phyloP scores from a whole-genome alignment of 1,140 invertebrate species.

The Drosophila orena region DNA sequence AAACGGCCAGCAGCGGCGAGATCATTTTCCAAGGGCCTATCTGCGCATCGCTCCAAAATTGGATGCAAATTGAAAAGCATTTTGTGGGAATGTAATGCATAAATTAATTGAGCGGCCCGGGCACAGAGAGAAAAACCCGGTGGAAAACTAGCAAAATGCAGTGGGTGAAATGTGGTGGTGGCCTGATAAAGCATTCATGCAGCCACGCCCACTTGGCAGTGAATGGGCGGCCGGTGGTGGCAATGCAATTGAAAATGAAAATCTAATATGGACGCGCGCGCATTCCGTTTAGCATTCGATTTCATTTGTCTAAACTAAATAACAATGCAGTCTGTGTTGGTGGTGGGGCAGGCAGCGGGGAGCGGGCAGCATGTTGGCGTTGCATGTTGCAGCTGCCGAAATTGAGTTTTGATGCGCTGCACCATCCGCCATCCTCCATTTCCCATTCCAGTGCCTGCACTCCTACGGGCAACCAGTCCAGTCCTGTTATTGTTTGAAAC shows the following conservation, averaged over 20 bases:
- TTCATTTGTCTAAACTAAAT: constrained; percentile 78
- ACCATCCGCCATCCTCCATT: not conserved
- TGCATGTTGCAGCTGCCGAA: constrained; percentile 26
- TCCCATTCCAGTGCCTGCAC: not conserved
- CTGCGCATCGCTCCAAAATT: constrained; percentile 47
- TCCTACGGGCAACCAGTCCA: constrained; percentile 3
- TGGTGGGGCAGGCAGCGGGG: not conserved
- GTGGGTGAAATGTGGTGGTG: constrained; percentile 1
- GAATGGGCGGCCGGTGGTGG: not conserved
- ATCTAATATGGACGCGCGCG: constrained; percentile 54
- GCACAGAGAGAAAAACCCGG: constrained; percentile 25
- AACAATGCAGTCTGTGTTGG: constrained; percentile 57
- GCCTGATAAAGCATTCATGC: constrained; percentile 41
- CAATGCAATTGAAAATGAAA: constrained; percentile 67
- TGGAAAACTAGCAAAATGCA: constrained; percentile 1
- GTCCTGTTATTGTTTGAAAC: constrained; percentile 43
- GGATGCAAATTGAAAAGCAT: constrained; percentile 62
- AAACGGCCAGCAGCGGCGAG: constrained; percentile 18
- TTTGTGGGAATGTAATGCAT: constrained; percentile 73
- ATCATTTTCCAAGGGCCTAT: constrained; percentile 29
- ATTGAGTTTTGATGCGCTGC: constrained; percentile 39
- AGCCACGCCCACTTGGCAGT: constrained; percentile 8
- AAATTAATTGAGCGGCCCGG: constrained; percentile 66
- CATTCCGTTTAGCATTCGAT: constrained; percentile 64
- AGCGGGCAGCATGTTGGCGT: not conserved